Evolutionary conservation across 2,888 invertebrate species (phyloP).

Genomic region (Coelopa pilipes): DNA sequence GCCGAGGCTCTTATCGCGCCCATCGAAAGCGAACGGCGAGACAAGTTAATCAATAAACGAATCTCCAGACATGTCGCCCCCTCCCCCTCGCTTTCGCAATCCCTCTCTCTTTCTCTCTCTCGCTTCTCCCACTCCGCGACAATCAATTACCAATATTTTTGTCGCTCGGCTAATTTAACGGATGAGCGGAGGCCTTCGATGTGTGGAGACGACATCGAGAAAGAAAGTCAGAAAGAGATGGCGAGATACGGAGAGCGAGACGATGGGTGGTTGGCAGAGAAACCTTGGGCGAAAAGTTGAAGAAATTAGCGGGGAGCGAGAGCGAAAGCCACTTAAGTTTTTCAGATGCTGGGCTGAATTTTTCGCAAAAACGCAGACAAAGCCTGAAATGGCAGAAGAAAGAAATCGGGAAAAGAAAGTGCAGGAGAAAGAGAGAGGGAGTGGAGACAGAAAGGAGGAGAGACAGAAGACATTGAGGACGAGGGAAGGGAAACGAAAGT

Average conservation of each 20-base stretch:
- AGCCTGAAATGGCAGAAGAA: not conserved
- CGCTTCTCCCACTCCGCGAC: not conserved
- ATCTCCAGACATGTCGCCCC: too few relatives aligned
- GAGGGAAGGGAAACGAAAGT: not conserved
- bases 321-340: constrained; percentile 5
- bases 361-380: not conserved
- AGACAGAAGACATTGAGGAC: too few relatives aligned
- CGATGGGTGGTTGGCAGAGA: too few relatives aligned
- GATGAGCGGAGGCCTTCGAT: not conserved
- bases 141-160: not conserved
- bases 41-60: too few relatives aligned
- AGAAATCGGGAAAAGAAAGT: not conserved
- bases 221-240: not conserved
- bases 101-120: too few relatives aligned
- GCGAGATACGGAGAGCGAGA: not conserved
- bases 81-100: too few relatives aligned
- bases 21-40: too few relatives aligned
- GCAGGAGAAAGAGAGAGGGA: not conserved
- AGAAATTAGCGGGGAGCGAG: not conserved
- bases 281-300: not conserved
- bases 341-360: not conserved
- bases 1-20: too few relatives aligned
- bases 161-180: constrained; percentile 1
- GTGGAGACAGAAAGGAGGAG: too few relatives aligned
- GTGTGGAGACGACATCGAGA: constrained; percentile 1